Conservation (phyloP, 1,140 invertebrate genomes). For the Tyrophagus putrescentiae region DNA sequence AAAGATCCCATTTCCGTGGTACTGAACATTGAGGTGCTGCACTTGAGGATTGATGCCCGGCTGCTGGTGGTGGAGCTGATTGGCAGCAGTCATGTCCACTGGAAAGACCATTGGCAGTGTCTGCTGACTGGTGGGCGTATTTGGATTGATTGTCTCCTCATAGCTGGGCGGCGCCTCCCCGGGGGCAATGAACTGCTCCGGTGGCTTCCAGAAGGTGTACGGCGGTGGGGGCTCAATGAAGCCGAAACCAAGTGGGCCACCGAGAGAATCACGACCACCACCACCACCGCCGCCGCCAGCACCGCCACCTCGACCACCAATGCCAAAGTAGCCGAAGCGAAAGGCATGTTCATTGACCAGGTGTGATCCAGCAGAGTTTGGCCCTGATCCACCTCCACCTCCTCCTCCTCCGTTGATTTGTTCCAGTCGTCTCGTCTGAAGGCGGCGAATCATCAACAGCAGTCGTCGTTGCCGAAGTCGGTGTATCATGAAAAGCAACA, state of each 20-base stretch:
- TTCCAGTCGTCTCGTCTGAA: constrained; percentile 1
- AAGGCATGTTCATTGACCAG: neutral
- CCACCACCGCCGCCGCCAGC: neutral
- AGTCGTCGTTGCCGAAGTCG: constrained; percentile 34
- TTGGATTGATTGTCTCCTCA: constrained; percentile 19
- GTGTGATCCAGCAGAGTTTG: neutral
- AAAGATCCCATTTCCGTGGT: neutral
- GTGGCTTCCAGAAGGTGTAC: constrained; percentile 30
- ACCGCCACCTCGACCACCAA: constrained; percentile 3
- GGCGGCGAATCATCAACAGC: constrained; percentile 29
- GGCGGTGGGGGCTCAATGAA: constrained; percentile 29
- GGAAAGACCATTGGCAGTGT: neutral
- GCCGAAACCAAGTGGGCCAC: neutral
- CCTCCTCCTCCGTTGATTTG: neutral
- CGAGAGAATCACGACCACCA: neutral
- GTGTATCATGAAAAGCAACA: constrained; percentile 37
- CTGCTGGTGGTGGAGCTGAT: neutral
- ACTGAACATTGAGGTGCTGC: neutral
- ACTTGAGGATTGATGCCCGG: neutral
- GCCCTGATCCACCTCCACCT: neutral
- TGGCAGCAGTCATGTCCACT: neutral
- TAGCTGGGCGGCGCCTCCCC: constrained; percentile 30
- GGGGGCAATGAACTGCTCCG: constrained; percentile 28
- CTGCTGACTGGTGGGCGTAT: neutral
- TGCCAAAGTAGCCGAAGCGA: constrained; percentile 25